Evolutionary conservation across 2,888 invertebrate genomes (phyloP).

Genomic region (Amphipyra tragopoginis): DNA sequence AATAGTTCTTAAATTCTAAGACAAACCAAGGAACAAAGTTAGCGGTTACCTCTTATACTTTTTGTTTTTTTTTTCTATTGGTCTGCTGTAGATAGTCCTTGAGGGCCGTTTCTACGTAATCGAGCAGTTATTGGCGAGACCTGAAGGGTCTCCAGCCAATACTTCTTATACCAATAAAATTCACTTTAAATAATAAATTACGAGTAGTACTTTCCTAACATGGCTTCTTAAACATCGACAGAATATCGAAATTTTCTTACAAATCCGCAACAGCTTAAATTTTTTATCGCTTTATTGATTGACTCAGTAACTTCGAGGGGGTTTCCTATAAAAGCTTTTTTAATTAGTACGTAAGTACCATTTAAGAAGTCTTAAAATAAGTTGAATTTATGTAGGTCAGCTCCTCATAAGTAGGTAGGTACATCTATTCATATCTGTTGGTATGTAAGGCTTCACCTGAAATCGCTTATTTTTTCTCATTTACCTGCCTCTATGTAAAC

Average conservation of each 20-base stretch:
- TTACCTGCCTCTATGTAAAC: too few relatives aligned
- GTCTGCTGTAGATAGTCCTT: too few relatives aligned
- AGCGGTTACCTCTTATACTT: too few relatives aligned
- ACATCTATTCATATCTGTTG: too few relatives aligned
- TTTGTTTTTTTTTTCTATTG: too few relatives aligned
- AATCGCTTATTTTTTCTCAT: too few relatives aligned
- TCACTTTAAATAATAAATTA: slow-evolving; percentile 42
- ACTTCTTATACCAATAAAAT: slow-evolving; percentile 28
- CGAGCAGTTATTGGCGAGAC: too few relatives aligned
- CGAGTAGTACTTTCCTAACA: slow-evolving; percentile 30
- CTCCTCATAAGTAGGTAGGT: neutral
- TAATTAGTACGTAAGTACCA: slow-evolving; percentile 24
- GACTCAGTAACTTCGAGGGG: slow-evolving; percentile 36
- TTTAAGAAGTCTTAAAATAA: slow-evolving; percentile 8
- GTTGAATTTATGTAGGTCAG: neutral
- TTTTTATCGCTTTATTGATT: slow-evolving; percentile 59
- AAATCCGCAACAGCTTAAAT: slow-evolving; percentile 37
- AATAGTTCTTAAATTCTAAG: too few relatives aligned
- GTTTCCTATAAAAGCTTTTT: slow-evolving; percentile 35
- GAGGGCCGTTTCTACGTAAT: too few relatives aligned
- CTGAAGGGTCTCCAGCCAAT: too few relatives aligned
- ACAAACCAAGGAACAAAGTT: too few relatives aligned
- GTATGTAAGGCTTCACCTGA: too few relatives aligned
- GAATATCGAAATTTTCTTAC: slow-evolving; percentile 38
- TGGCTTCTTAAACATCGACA: slow-evolving; percentile 20